Conservation (phyloP, 2,113 vertebrate genomes). For the Apodemus sylvaticus region DNA sequence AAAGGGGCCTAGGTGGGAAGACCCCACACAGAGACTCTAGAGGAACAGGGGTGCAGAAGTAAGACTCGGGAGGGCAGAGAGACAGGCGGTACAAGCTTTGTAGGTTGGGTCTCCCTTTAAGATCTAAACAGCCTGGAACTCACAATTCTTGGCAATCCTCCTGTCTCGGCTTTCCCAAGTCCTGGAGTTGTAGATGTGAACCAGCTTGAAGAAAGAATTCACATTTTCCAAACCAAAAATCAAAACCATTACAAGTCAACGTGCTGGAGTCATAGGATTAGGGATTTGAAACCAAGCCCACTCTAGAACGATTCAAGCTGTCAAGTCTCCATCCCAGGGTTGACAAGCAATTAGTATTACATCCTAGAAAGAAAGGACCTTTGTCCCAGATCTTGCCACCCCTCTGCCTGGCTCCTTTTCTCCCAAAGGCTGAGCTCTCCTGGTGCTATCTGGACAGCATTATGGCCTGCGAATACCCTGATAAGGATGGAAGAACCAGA, state of each 20-base stretch:
- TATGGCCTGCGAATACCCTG: background rate
- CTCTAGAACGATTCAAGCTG: background rate
- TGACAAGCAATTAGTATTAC: background rate
- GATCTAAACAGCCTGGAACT: background rate
- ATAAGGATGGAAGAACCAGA: constrained; percentile 23
- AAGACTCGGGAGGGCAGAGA: background rate
- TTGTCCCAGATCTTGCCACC: accelerated
- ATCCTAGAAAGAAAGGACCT: background rate
- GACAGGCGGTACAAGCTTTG: too few relatives aligned
- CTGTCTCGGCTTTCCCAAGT: constrained; percentile 2
- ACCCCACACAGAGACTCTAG: background rate
- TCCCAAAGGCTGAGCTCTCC: background rate
- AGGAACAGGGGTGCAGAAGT: background rate
- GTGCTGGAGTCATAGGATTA: background rate
- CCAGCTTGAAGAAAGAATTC: background rate
- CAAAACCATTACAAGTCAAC: background rate
- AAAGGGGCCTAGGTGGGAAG: constrained; percentile 7
- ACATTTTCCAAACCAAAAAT: constrained; percentile 40
- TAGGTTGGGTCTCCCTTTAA: background rate
- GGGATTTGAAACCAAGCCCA: background rate
- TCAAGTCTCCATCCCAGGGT: background rate
- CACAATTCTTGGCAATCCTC: background rate
- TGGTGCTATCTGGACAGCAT: background rate
- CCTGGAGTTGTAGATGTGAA: background rate
- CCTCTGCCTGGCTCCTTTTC: background rate